Evolutionary conservation across 2,113 vertebrate species (phyloP), one percentile per base, ranked within the genome.

Genomic region (Ranitomeya imitator): DNA sequence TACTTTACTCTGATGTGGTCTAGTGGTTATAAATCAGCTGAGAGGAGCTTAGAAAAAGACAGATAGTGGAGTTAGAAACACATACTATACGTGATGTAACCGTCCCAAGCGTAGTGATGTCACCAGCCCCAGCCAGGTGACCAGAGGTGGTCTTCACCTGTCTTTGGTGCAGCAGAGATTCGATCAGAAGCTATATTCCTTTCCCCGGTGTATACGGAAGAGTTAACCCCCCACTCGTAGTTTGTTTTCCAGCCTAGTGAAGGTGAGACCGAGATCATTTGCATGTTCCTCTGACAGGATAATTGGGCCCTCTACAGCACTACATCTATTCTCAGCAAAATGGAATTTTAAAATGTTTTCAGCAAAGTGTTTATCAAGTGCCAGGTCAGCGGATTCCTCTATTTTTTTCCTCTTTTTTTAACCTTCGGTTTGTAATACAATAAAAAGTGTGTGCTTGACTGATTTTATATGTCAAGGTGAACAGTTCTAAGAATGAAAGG

Each of bases 391-490:
- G 15, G 19, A 59, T 87, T 87, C 57, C 78, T 80, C 71, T 83
- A 88, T 63, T 65, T 77, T 55, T 65, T 77, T 55, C 65, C 23
- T 77, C 55, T 78, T 82, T 54, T 79, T 76, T 65, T 88, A 83
- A 83, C 80, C 86, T 88, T 84, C 57, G 61, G 80, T n/a, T 54
- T 65, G 71, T 65, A 77, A 81, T 77, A 77, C 79, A 74, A 80
- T 74, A 83, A 77, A 45, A 77, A 77, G 23, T 31, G 60, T 54
- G 37, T 67, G 87, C 80, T 84, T 88, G 57, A 83, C 67, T 77
- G 87, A 84, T 76, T 88, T 83, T 77, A 76, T 88, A 76, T 83
- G 80, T 63, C 87, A 84, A 83, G 87, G 71, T 88, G 80, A 88
- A 88, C 57, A 54, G 74, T 65, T 76, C 37, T 31, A n/a, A 65